Evolutionary conservation across 2,888 invertebrate species (phyloP), one percentile per base, ranked within the genome.

Genomic region (Melieria picta): DNA sequence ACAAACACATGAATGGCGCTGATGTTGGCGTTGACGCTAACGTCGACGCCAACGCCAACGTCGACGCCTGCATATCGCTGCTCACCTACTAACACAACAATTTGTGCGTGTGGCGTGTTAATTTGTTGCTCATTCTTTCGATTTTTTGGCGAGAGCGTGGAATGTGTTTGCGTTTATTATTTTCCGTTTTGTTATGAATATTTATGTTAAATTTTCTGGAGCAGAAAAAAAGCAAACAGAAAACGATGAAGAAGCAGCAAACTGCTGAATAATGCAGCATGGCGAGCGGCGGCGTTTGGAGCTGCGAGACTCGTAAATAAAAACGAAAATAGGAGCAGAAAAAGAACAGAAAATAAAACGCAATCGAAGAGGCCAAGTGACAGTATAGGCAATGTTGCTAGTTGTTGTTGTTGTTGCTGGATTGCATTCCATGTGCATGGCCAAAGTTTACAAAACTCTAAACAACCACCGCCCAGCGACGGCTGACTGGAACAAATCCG

Each of bases 181-280:
- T 46, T 62, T 62, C 4, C 16, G 2, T 11, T 30, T 16, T 65
- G 16, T 65, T 65, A 63, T 60, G 13, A 48, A 48, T 42, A 60
- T 62, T 69, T 63, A 69, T 63, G 56, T 55, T 63, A 13, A 68
- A n/a, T 62, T 62, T 58, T 64, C 50, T 64, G 45, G 48, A 45
- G 60, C 64, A 57, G 7, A 50, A 63, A 45, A 11, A n/a, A 65
- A 16, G 10, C 55, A 9, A 55, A 65, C 55, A 9, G 43, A 55
- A 52, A 55, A 9, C 42, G 4, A 6, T 43, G 7, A 30, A 60
- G 48, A 50, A 7, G 30, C 30, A 2, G 2, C 30, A 30, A 30
- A 30, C 30, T 30, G 55, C n/a, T 65, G 64, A 50, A 55, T 9
- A 45, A 43, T 55, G 10, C 52, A 45, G 52, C n/a, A 30, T 50